Evolutionary conservation across 2,113 vertebrate species (phyloP).

Genomic region (Mobula hypostoma): DNA sequence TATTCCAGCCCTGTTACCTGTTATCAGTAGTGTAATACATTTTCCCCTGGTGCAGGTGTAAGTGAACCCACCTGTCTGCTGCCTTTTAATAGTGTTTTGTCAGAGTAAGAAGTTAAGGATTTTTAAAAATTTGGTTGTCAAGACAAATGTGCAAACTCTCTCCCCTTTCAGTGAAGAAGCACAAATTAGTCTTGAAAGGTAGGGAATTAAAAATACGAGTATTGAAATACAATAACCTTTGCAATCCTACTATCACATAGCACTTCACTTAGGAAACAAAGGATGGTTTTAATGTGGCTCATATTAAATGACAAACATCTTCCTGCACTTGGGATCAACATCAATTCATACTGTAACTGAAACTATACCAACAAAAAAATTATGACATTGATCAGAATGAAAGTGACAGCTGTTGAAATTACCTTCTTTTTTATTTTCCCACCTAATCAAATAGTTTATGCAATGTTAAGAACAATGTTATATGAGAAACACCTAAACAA

Average conservation of each 20-base stretch:
- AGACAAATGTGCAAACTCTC: not conserved
- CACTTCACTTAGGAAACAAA: not conserved
- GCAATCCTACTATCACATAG: not conserved
- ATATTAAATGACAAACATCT: slow-evolving; percentile 2
- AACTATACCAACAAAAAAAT: not conserved
- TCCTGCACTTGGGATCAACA: not conserved
- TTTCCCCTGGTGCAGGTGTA: not conserved
- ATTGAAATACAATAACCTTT: not conserved
- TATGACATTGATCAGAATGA: not conserved
- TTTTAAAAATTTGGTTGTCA: not conserved
- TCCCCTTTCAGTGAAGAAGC: not conserved
- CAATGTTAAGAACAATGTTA: not conserved
- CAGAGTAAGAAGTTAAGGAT: not conserved
- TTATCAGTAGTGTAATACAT: not conserved
- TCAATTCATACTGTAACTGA: not conserved
- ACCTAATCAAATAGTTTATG: not conserved
- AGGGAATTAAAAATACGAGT: not conserved
- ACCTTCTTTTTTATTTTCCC: not conserved
- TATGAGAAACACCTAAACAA: not conserved
- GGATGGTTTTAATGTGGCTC: not conserved
- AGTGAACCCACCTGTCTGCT: not conserved
- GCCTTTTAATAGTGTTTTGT: not conserved
- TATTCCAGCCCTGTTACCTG: not conserved
- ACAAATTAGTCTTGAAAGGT: not conserved
- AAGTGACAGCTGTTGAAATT: not conserved